phyloP scores from a whole-genome alignment of 2,797 vertebrate genomes.

The Epinephelus coioides region DNA sequence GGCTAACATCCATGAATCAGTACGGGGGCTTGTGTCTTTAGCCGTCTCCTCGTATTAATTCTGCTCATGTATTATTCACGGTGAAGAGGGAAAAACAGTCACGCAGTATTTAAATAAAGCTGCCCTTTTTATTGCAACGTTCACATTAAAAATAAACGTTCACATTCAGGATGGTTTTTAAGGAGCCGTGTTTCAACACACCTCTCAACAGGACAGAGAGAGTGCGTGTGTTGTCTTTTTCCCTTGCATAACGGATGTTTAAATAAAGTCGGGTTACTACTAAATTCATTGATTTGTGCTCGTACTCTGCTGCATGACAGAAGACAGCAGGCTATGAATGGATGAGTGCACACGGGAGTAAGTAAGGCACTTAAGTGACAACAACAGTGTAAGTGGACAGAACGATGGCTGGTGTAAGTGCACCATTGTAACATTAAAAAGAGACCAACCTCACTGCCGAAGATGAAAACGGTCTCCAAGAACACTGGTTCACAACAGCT shows the following conservation, averaged over 20 bases:
- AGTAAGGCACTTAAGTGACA: conserved; percentile 87
- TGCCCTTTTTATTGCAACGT: conserved; percentile 83
- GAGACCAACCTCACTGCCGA: conserved; percentile 29
- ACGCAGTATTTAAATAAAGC: conserved; percentile 73
- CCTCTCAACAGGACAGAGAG: conserved; percentile 4
- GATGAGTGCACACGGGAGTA: conserved; percentile 64
- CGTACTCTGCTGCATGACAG: conserved; percentile 63
- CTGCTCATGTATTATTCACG: conserved; percentile 33
- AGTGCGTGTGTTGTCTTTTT: conserved; percentile 15
- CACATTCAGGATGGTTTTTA: conserved; percentile 67
- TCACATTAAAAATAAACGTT: conserved; percentile 68
- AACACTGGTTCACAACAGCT: conserved; percentile 43
- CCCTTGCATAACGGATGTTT: conserved; percentile 74
- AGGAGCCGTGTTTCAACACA: conserved; percentile 38
- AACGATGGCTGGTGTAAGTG: conserved; percentile 57
- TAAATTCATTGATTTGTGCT: conserved; percentile 74
- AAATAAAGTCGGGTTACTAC: conserved; percentile 41
- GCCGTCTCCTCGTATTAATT: conserved; percentile 27
- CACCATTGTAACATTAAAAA: conserved; percentile 40
- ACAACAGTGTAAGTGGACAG: conserved; percentile 70
- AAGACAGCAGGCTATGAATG: conserved; percentile 63
- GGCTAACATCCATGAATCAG: conserved; percentile 28
- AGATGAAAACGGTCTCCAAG: conserved; percentile 4
- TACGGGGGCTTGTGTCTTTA: conserved; percentile 23
- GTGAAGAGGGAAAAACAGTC: conserved; percentile 67